phyloP scores from a whole-genome alignment of 2,888 invertebrate genomes.

The Perizoma flavofasciatum region DNA sequence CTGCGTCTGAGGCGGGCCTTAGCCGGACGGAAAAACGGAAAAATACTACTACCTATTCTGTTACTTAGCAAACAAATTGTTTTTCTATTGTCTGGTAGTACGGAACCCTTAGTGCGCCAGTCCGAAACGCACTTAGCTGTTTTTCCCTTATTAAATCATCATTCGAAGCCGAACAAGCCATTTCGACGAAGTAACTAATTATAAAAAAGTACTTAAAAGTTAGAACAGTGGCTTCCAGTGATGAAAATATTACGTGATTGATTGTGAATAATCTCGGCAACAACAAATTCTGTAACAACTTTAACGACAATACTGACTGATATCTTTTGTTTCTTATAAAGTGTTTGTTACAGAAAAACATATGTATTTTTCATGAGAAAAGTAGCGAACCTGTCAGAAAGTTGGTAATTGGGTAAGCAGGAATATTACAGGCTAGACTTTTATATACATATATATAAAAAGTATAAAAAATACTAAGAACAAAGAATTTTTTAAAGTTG shows the following conservation, averaged over 20 bases:
- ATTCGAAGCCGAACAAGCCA: neutral
- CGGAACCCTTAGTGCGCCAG: too few relatives aligned
- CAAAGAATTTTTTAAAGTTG: too few relatives aligned
- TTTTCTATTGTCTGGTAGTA: too few relatives aligned
- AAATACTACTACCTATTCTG: too few relatives aligned
- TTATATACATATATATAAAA: too few relatives aligned
- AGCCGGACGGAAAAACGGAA: too few relatives aligned
- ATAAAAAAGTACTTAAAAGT: slow-evolving; percentile 45
- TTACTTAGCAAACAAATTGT: too few relatives aligned
- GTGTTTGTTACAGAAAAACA: slow-evolving; percentile 13
- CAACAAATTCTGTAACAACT: slow-evolving; percentile 13
- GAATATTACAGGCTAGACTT: too few relatives aligned
- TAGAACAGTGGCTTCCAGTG: slow-evolving; percentile 31
- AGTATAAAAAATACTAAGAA: too few relatives aligned
- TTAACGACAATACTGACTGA: slow-evolving; percentile 14
- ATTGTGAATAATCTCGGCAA: slow-evolving; percentile 35
- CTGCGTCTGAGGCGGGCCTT: too few relatives aligned
- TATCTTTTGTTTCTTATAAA: slow-evolving; percentile 8
- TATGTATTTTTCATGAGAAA: neutral
- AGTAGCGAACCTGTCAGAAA: neutral
- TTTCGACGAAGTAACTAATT: slow-evolving; percentile 44
- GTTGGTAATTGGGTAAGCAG: too few relatives aligned
- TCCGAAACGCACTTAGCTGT: too few relatives aligned
- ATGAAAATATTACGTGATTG: slow-evolving; percentile 43
- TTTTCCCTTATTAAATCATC: neutral